Base-by-base conservation (phyloP, 2,797 vertebrate genomes). In the Phataginus tetradactyla region DNA sequence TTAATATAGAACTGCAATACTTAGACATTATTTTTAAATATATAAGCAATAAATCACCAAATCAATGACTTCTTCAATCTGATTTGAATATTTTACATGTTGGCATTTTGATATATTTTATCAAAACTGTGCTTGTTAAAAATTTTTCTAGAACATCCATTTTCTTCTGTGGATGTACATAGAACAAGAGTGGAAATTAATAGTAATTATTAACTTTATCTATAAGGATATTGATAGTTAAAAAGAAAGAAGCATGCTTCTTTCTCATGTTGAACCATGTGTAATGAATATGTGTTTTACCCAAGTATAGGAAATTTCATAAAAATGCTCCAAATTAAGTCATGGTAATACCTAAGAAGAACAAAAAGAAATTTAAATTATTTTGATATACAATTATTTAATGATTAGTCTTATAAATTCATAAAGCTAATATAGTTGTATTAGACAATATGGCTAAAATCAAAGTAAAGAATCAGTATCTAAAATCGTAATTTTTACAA, bases 301-400 rank as follows among this genome's bases (percentile, higher is more conserved):
- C 64, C 96, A 97, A 96, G 81, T 75, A 53, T 32, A 95, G 77
- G 25, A 93, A 69, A 91, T 77, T 63, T 77, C 39, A 97, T 95
- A 63, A 90, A 91, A 71, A 92, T 86, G 13, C 29, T 98, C 79
- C 59, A 96, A 90, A 6, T 93, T 86, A 86, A 90, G 63, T 55
- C 66, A 83, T 23, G 4, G 27, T 92, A 92, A 98, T 74, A 27
- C 0, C 8, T 80, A 81, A 72, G 18, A 7, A 96, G 20, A 92
- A 37, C 42, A 96, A 66, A 66, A 81, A 79, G 3, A 7, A 97
- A 95, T 85, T 75, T 49, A 20, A 96, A 97, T 68, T 45, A 86
- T 1, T 93, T 95, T 97, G 84, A 55, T 5, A 90, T 94, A 57
- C 1, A 71, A 45, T 92, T 29, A 64, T 69, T 68, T 69, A 93